Evolutionary conservation across 2,888 invertebrate species (phyloP).

Genomic region (Perithous albicinctus): DNA sequence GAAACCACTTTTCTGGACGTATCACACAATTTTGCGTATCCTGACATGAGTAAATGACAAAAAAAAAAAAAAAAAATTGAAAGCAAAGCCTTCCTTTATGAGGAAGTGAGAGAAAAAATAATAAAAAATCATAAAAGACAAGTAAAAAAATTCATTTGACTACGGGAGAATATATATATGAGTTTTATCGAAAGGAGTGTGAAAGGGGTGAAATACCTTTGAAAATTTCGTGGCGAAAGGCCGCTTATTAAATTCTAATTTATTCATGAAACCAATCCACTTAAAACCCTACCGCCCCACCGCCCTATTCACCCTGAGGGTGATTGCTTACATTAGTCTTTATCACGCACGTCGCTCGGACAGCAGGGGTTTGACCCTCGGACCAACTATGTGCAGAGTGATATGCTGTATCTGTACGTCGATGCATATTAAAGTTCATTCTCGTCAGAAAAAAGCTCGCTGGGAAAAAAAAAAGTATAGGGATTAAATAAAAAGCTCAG

Average conservation of each 20-base stretch:
- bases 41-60: no score
- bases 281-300: conserved; percentile 38
- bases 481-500: not conserved
- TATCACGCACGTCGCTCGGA: conserved; percentile 56
- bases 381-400: conserved; percentile 32
- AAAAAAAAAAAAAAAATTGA: no score
- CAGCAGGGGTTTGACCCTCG: conserved; percentile 46
- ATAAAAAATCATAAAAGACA: not conserved
- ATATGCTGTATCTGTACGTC: conserved; percentile 31
- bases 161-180: not conserved
- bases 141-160: conserved; percentile 14
- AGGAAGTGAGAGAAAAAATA: not conserved
- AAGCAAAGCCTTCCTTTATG: no score
- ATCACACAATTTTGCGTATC: no score
- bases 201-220: conserved; percentile 30
- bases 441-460: not conserved
- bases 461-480: not conserved
- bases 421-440: conserved; percentile 51
- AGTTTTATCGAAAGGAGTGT: not conserved
- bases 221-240: conserved; percentile 48
- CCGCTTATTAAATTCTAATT: conserved; percentile 59
- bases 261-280: conserved; percentile 60
- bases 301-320: conserved; percentile 18
- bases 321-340: conserved; percentile 61
- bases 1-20: no score